These are phyloP conservation scores for Melitaea athalia DNA, from an alignment of 2,888 invertebrate genomes.

Conservation along the genomic window DNA sequence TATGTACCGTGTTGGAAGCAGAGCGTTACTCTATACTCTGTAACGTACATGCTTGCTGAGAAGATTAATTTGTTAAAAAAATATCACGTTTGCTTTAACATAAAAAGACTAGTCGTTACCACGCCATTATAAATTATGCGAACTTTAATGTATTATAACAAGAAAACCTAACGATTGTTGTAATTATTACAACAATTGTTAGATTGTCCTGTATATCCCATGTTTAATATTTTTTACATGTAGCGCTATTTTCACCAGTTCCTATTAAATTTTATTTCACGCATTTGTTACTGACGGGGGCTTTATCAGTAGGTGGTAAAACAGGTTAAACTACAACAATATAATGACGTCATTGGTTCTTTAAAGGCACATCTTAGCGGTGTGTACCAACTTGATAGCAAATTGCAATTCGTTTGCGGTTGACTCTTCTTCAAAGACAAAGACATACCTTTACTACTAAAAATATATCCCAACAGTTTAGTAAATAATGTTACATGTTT, in stretches of 20 bases:
- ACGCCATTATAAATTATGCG: slow-evolving; percentile 33
- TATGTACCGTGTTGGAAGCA: slow-evolving; percentile 21
- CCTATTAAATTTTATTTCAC: too few relatives aligned
- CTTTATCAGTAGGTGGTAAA: too few relatives aligned
- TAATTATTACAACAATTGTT: not conserved
- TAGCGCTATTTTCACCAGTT: too few relatives aligned
- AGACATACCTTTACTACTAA: not conserved
- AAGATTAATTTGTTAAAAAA: slow-evolving; percentile 4
- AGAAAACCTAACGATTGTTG: too few relatives aligned
- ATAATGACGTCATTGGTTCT: not conserved
- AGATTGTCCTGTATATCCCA: not conserved
- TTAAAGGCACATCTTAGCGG: not conserved
- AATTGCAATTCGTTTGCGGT: not conserved
- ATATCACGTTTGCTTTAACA: slow-evolving; percentile 17
- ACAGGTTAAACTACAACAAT: too few relatives aligned
- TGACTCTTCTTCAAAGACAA: too few relatives aligned
- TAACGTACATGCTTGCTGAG: slow-evolving; percentile 10
- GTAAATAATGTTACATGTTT: not conserved
- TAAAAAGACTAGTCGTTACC: slow-evolving; percentile 45
- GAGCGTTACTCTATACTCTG: not conserved
- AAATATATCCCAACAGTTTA: not conserved
- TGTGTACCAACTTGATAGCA: not conserved
- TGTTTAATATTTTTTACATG: too few relatives aligned
- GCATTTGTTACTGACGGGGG: too few relatives aligned
- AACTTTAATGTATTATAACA: too few relatives aligned